phyloP scores from a whole-genome alignment of 2,888 invertebrate species.

The Lampropteryx suffumata region DNA sequence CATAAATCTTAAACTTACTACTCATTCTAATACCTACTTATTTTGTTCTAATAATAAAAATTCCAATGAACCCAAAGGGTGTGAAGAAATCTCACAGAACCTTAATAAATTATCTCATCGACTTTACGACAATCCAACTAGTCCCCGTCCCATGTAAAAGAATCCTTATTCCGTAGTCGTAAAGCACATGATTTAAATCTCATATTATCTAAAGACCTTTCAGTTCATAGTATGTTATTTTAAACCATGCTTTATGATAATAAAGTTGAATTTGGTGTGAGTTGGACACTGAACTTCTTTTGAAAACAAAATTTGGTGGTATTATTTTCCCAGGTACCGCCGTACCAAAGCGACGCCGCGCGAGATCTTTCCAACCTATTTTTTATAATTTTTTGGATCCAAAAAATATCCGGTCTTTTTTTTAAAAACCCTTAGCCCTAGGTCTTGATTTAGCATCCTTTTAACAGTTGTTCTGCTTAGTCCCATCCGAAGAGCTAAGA shows the following conservation, averaged over 20 bases:
- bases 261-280: neutral
- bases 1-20: neutral
- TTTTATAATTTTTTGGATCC: too few relatives aligned
- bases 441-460: too few relatives aligned
- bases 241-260: neutral
- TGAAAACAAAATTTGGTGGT: too few relatives aligned
- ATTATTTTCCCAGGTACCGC: too few relatives aligned
- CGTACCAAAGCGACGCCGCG: too few relatives aligned
- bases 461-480: too few relatives aligned
- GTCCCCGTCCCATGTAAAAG: slow-evolving; percentile 30
- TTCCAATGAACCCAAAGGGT: slow-evolving; percentile 48
- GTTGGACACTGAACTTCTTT: too few relatives aligned
- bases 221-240: neutral
- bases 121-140: slow-evolving; percentile 53
- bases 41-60: slow-evolving; percentile 12
- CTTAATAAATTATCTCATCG: slow-evolving; percentile 65
- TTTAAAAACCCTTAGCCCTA: too few relatives aligned
- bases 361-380: too few relatives aligned
- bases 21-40: neutral
- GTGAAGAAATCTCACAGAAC: slow-evolving; percentile 57
- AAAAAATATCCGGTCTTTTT: too few relatives aligned
- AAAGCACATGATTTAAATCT: neutral
- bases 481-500: too few relatives aligned
- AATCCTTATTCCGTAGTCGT: slow-evolving; percentile 1
- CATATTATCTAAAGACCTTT: neutral